Evolutionary conservation across 2,797 vertebrate species (phyloP).

Genomic region (Silurus aristotelis): DNA sequence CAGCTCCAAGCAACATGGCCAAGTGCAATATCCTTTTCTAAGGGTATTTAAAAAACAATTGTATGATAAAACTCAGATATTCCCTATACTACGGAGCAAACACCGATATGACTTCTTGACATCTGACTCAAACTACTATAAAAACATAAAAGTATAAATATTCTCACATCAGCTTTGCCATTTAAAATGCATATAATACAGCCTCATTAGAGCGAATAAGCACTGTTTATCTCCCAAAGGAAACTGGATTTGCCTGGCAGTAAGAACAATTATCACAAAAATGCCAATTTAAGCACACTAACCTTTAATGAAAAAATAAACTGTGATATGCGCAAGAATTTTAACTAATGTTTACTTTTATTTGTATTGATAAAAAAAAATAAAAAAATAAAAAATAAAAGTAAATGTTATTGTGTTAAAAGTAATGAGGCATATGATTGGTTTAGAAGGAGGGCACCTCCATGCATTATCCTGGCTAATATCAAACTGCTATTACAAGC

Average conservation of each 20-base stretch:
- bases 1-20: constrained; percentile 20
- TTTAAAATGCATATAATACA: not conserved
- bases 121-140: not conserved
- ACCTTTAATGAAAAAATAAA: not conserved
- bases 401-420: not conserved
- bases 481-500: constrained; percentile 19
- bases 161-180: not conserved
- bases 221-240: not conserved
- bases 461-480: not conserved
- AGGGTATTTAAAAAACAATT: not conserved
- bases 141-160: not conserved
- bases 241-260: not conserved
- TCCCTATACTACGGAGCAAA: not conserved
- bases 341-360: not conserved
- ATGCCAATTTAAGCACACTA: not conserved
- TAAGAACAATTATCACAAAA: not conserved
- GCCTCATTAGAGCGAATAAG: not conserved
- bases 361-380: not conserved
- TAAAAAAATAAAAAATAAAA: too few species aligned
- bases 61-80: not conserved
- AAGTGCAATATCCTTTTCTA: constrained; percentile 46
- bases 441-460: not conserved
- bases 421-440: not conserved
- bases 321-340: not conserved
- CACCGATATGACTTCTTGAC: constrained; percentile 6